phyloP scores from a whole-genome alignment of 1,140 invertebrate genomes.

The Branchinecta lynchi region DNA sequence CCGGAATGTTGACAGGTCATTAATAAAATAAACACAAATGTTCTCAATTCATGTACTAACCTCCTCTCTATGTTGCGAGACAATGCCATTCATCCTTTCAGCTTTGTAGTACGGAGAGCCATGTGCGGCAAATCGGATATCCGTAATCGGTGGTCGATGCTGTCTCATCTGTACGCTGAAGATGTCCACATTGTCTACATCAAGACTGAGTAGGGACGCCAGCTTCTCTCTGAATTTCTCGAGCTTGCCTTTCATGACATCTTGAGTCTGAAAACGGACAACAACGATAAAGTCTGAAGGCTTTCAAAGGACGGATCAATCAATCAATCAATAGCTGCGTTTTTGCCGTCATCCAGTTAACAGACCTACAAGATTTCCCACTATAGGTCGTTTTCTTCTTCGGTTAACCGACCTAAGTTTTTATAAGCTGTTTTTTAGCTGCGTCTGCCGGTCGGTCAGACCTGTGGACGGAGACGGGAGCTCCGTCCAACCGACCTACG shows the following conservation, averaged over 20 bases:
- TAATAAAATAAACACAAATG: too few relatives aligned
- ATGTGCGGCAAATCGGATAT: constrained; percentile 84
- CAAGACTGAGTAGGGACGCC: constrained; percentile 62
- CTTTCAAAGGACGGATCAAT: too few relatives aligned
- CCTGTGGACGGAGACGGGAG: too few relatives aligned
- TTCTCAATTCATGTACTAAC: constrained; percentile 29
- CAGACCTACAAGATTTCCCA: too few relatives aligned
- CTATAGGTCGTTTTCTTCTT: too few relatives aligned
- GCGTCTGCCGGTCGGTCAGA: too few relatives aligned
- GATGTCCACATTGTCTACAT: constrained; percentile 79
- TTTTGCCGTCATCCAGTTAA: too few relatives aligned
- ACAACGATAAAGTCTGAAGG: neutral
- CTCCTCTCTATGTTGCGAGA: constrained; percentile 80
- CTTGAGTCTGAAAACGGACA: constrained; percentile 41
- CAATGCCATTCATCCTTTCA: constrained; percentile 78
- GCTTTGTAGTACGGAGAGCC: constrained; percentile 91
- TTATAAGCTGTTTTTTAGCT: too few relatives aligned
- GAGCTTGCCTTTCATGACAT: constrained; percentile 64
- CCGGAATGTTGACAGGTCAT: too few relatives aligned
- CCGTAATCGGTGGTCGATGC: constrained; percentile 72
- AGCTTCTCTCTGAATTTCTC: constrained; percentile 75
- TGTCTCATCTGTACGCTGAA: constrained; percentile 80
- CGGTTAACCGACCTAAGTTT: too few relatives aligned
- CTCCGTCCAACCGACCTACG: too few relatives aligned
- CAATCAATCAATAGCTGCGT: too few relatives aligned